Percentiles rank a stretch among this genome's conserved stretches.
Evolutionary conservation across 2,888 invertebrate genomes (phyloP).

Genomic region (Drosophila pegasa): DNA sequence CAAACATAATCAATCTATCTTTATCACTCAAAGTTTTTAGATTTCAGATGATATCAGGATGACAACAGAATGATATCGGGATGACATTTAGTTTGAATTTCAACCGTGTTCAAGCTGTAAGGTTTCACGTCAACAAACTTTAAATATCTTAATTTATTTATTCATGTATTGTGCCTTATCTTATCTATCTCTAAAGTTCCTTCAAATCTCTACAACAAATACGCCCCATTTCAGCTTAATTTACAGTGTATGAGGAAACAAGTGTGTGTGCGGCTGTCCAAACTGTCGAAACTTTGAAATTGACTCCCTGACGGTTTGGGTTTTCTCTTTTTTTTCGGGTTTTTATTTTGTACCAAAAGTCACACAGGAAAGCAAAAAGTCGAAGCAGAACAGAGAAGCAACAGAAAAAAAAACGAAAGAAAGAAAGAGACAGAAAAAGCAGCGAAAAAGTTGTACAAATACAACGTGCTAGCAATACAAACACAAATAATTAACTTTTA

Average conservation of each 20-base stretch:
- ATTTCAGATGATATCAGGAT: too few relatives aligned
- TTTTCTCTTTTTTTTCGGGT: slow-evolving; percentile 11
- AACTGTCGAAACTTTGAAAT: slow-evolving; percentile 55
- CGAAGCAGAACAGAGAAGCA: slow-evolving; percentile 41
- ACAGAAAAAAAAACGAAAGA: slow-evolving; percentile 15
- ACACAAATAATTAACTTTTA: slow-evolving; percentile 76
- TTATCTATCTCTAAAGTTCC: too few relatives aligned
- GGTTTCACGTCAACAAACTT: too few relatives aligned
- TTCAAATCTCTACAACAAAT: neutral
- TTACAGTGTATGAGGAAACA: slow-evolving; percentile 1
- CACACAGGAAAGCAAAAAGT: slow-evolving; percentile 31
- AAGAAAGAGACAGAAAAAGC: too few relatives aligned
- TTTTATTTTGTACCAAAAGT: slow-evolving; percentile 53
- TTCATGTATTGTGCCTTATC: too few relatives aligned
- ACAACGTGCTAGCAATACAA: slow-evolving; percentile 75
- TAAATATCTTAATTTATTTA: too few relatives aligned
- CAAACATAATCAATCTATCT: too few relatives aligned
- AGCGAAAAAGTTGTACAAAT: slow-evolving; percentile 70
- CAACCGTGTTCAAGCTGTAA: too few relatives aligned
- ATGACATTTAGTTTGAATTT: too few relatives aligned
- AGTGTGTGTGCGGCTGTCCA: slow-evolving; percentile 38
- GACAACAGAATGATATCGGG: too few relatives aligned
- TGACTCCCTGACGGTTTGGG: slow-evolving; percentile 45
- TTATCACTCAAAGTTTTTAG: too few relatives aligned
- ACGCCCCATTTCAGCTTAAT: neutral